Evolutionary conservation across 37 sponge, comb jelly and placozoan genomes (phyloP).

Genomic region (Theonella swinhoei): DNA sequence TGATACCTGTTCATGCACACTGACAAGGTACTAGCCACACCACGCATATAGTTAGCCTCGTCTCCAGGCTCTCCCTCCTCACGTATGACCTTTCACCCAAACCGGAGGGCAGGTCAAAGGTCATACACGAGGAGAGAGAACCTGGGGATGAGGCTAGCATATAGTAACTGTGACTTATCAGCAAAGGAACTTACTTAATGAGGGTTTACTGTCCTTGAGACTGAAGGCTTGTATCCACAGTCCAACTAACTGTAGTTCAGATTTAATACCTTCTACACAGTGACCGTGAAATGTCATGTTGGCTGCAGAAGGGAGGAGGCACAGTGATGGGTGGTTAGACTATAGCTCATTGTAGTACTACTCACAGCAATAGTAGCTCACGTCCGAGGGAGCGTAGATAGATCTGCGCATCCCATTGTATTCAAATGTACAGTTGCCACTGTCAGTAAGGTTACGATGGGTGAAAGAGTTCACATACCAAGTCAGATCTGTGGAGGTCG

Average conservation of each 20-base stretch:
- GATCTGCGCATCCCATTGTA: neutral
- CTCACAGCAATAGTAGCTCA: neutral
- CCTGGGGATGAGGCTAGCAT: too few relatives aligned
- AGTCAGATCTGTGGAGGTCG: neutral
- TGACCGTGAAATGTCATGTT: neutral
- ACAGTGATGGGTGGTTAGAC: neutral
- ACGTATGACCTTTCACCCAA: too few relatives aligned
- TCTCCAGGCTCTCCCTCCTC: too few relatives aligned
- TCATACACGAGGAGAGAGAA: too few relatives aligned
- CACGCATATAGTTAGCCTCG: too few relatives aligned
- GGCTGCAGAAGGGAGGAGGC: neutral
- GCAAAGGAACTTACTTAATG: neutral
- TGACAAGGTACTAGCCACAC: too few relatives aligned
- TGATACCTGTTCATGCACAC: too few relatives aligned
- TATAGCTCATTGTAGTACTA: neutral
- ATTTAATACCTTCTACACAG: neutral
- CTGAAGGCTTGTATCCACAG: neutral
- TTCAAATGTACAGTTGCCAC: neutral
- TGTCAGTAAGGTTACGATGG: neutral
- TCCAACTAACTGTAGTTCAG: neutral
- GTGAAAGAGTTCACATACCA: neutral
- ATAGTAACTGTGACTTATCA: too few relatives aligned
- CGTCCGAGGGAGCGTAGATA: neutral
- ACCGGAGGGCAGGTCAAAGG: too few relatives aligned
- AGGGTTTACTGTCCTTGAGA: neutral